Evolutionary conservation across 2,888 invertebrate species (phyloP).

Genomic region (Ophion slaviceki): DNA sequence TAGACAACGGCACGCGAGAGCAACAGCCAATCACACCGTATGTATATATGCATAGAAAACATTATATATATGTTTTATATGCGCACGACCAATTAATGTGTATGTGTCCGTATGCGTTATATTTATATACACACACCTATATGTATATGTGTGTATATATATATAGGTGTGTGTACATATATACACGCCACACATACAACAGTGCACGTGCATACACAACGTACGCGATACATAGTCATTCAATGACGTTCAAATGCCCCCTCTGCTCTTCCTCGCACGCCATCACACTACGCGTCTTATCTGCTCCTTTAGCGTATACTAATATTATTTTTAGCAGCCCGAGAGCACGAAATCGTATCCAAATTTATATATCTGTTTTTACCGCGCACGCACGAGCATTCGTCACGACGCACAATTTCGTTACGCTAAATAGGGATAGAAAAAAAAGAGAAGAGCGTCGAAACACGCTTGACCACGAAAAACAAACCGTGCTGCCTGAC

Average conservation of each 20-base stretch:
- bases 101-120: not conserved
- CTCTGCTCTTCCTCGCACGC: constrained; percentile 28
- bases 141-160: no score
- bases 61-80: not conserved
- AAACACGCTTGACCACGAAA: not conserved
- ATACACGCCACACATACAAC: not conserved
- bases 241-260: constrained; percentile 50
- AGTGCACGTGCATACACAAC: not conserved
- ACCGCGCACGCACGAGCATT: not conserved
- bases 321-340: constrained; percentile 61
- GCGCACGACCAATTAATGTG: not conserved
- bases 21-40: constrained; percentile 37
- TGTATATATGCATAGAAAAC: not conserved
- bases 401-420: not conserved
- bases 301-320: constrained; percentile 55
- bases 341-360: constrained; percentile 34
- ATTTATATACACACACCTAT: no score
- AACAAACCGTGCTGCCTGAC: not conserved
- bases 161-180: not conserved
- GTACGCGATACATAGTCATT: constrained; percentile 31
- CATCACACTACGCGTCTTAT: constrained; percentile 17
- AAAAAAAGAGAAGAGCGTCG: not conserved
- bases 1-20: constrained; percentile 38
- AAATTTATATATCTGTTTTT: constrained; percentile 18
- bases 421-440: not conserved